phyloP scores from a whole-genome alignment of 2,797 vertebrate species.

The Bufotes viridis region DNA sequence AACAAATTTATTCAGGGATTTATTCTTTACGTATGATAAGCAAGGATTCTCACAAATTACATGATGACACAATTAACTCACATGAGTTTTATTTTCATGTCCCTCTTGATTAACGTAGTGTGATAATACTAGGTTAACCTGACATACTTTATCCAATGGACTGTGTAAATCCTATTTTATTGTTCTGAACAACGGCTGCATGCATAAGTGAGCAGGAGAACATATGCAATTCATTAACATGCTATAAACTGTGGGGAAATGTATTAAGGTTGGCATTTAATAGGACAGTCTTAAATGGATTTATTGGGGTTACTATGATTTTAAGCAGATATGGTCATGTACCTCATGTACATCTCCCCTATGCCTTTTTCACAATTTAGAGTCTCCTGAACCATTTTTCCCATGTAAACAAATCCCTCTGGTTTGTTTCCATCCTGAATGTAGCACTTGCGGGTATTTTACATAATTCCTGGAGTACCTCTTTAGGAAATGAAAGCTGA shows the following conservation, averaged over 20 bases:
- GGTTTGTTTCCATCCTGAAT: too few species aligned
- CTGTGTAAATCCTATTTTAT: neutral
- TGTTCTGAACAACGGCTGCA: neutral
- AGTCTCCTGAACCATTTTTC: too few species aligned
- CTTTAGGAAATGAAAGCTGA: too few species aligned
- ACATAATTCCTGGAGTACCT: too few species aligned
- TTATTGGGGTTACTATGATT: too few species aligned
- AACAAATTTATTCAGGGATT: neutral
- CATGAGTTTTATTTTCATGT: neutral
- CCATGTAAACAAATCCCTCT: too few species aligned
- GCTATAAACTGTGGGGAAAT: neutral
- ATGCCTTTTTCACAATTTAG: too few species aligned
- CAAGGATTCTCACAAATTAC: neutral
- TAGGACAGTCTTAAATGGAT: too few species aligned
- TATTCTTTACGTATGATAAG: neutral
- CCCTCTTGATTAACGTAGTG: neutral
- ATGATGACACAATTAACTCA: neutral
- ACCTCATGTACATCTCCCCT: too few species aligned
- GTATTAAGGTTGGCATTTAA: too few species aligned
- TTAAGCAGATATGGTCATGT: too few species aligned
- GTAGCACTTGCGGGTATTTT: too few species aligned
- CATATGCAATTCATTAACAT: neutral
- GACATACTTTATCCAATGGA: neutral
- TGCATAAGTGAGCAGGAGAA: neutral
- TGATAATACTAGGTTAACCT: neutral